Conservation (phyloP, 1,140 invertebrate genomes). For the Metaphire vulgaris region DNA sequence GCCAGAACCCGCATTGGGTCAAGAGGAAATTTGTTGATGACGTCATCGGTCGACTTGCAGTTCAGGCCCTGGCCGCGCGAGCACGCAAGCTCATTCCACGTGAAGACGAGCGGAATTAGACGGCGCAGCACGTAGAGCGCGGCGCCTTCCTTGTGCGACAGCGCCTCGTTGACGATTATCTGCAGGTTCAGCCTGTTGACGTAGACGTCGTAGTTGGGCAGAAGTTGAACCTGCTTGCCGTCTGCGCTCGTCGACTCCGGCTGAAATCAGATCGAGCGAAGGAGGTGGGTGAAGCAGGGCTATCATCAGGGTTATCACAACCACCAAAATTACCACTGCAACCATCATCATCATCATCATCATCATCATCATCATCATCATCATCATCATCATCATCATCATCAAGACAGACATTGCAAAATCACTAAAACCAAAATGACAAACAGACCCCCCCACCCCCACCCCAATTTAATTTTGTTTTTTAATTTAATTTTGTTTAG, state of each 20-base stretch:
- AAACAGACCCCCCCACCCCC: too few relatives aligned
- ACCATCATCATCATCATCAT: background rate
- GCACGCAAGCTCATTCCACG: constrained; percentile 16
- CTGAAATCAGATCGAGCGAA: constrained; percentile 6
- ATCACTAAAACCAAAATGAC: too few relatives aligned
- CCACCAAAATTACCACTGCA: background rate
- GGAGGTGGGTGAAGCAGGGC: too few relatives aligned
- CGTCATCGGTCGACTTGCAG: constrained; percentile 22
- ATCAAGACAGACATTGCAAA: too few relatives aligned
- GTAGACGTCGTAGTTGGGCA: constrained; percentile 19
- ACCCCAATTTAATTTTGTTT: too few relatives aligned
- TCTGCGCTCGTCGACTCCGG: constrained; percentile 4
- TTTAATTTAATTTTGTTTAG: too few relatives aligned
- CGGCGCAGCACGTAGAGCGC: constrained; percentile 14
- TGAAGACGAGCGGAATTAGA: constrained; percentile 19
- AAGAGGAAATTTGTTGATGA: constrained; percentile 21
- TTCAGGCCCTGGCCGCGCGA: constrained; percentile 17
- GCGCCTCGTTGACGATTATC: constrained; percentile 18
- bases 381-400: too few relatives aligned
- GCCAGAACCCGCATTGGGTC: constrained; percentile 13
- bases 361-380: background rate
- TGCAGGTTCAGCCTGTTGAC: constrained; percentile 20
- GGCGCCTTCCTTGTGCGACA: constrained; percentile 20
- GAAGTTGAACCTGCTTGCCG: constrained; percentile 16
- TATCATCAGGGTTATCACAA: too few relatives aligned